Percentiles rank a stretch among this genome's conserved stretches.
Evolutionary conservation across 2,888 invertebrate species (phyloP).

Genomic region (Hymenopus coronatus): DNA sequence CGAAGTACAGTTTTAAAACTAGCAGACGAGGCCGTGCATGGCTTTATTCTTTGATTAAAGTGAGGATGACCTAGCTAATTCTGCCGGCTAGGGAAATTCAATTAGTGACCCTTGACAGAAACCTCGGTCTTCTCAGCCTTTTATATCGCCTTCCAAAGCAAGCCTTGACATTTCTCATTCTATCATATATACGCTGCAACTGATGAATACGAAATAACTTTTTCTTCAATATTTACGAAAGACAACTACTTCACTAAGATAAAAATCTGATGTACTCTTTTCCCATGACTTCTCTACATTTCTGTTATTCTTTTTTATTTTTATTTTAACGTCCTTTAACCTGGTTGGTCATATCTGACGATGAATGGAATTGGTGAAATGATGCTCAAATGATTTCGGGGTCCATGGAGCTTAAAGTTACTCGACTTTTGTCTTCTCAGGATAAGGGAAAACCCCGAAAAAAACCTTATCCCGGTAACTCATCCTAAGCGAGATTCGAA

Average conservation of each 20-base stretch:
- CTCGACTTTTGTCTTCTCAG: too few species aligned
- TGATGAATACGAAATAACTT: neutral
- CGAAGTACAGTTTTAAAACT: neutral
- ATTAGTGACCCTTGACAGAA: neutral
- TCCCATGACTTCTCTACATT: too few species aligned
- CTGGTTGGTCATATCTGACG: too few species aligned
- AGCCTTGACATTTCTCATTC: neutral
- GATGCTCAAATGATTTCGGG: too few species aligned
- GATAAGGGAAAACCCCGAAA: too few species aligned
- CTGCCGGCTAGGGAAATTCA: neutral
- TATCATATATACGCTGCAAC: neutral
- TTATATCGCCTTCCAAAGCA: neutral
- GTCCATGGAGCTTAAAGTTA: too few species aligned
- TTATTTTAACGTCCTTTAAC: too few species aligned
- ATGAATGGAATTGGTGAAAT: too few species aligned
- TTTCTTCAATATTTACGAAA: neutral
- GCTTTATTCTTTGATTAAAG: neutral
- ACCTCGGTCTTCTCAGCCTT: neutral
- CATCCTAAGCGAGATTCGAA: too few species aligned
- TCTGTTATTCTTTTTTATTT: too few species aligned
- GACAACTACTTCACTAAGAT: neutral
- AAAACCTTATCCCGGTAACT: too few species aligned
- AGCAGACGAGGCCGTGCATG: neutral
- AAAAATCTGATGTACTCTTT: too few species aligned
- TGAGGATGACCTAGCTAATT: neutral